Evolutionary conservation across 2,888 invertebrate species (phyloP), one percentile per base, ranked within the genome.

Genomic region (Eudasyphora cyanicolor): DNA sequence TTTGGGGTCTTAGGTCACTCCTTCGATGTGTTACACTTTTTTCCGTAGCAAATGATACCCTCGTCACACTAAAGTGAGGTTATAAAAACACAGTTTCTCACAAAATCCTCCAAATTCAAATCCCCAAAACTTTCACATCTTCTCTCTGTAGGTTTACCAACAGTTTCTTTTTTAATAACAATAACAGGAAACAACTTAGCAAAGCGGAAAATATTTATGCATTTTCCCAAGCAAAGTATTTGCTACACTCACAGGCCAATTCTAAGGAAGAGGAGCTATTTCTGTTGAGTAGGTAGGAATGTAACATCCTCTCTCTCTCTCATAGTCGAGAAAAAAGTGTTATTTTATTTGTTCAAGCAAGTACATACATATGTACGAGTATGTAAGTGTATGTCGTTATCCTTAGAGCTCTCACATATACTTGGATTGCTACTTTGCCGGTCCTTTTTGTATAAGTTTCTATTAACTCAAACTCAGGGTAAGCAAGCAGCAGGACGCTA

Each of bases 341-440:
- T 67, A 38, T 60, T 60, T 29, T 60, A 60, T 67, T 38, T 67
- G 38, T 24, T 42, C 42, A 49, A n/a, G n/a, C n/a, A n/a, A n/a
- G n/a, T n/a, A n/a, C n/a, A n/a, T n/a, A n/a, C n/a, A 51, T 35
- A 42, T 54, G 35, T 1, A 57, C 7, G 67, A 27, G n/a, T 57
- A 69, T 51, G 60, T 69, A 29, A n/a, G 17, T 69, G 17, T 17
- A 14, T 12, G 19, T 8, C 21, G 19, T 29, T 49, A 77, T 76
- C 35, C 71, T 64, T 76, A 35, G 62, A 38, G 67, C 42, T 35
- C 42, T 42, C 27, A 42, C 19, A 45, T 60, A 32, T 60, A 81
- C 84, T 85, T 82, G 71, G 82, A 76, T 82, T 86, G 84, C 86
- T 87, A 87, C 87, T 88, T 87, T 87, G 87, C 85, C 86, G 80